Evolutionary conservation across 2,797 vertebrate genomes (phyloP).

Genomic region (Neomorphus geoffroyi): DNA sequence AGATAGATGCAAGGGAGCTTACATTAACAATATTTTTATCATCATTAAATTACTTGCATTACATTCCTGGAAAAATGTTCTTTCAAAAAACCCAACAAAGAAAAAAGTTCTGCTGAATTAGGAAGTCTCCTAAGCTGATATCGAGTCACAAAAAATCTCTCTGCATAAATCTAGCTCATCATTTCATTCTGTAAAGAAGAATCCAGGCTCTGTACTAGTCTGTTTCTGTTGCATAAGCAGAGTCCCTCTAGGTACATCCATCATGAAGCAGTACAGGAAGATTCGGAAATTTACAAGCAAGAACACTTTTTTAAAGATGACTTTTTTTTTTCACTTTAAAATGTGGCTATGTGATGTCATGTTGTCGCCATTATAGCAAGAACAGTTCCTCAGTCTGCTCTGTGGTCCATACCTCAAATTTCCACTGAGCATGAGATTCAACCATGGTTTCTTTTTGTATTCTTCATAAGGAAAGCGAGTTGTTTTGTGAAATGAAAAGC

Average conservation of each 20-base stretch:
- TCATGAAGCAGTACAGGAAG: background rate
- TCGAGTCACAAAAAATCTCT: background rate
- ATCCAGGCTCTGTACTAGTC: background rate
- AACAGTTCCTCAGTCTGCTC: conserved; percentile 25
- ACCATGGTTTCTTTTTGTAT: background rate
- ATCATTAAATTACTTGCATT: background rate
- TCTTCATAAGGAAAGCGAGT: background rate
- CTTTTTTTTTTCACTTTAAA: background rate
- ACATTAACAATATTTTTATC: background rate
- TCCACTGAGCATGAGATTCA: conserved; percentile 23
- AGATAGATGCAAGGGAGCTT: background rate
- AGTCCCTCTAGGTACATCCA: background rate
- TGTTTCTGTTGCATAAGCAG: background rate
- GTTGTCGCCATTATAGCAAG: background rate
- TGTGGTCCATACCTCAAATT: conserved; percentile 45
- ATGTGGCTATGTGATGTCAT: background rate
- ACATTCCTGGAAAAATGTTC: background rate
- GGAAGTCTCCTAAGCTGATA: background rate
- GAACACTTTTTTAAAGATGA: background rate
- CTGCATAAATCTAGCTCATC: background rate
- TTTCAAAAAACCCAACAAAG: background rate
- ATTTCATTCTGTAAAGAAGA: background rate
- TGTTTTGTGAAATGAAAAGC: background rate
- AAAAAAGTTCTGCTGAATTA: background rate
- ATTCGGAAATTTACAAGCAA: background rate